Conservation (phyloP, 1,140 invertebrate genomes). For the Sitophilus oryzae region DNA sequence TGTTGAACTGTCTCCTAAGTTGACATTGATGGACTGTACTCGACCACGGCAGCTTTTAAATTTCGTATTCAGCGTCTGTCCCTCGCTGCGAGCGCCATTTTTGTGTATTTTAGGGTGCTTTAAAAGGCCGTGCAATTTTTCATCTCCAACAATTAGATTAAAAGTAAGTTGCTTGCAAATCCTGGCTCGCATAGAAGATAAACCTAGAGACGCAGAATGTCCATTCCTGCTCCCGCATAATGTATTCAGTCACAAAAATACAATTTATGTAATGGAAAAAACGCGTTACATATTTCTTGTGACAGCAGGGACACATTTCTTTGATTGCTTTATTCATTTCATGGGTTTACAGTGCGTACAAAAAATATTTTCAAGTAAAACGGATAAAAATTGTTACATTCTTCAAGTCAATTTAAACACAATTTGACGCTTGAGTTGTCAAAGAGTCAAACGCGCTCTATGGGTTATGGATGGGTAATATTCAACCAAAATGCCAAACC, state of each 20-base stretch:
- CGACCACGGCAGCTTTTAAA: slow-evolving; percentile 18
- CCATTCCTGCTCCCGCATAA: slow-evolving; percentile 13
- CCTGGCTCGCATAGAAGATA: slow-evolving; percentile 11
- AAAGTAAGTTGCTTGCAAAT: slow-evolving; percentile 24
- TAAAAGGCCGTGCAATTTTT: slow-evolving; percentile 24
- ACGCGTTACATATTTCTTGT: slow-evolving; percentile 23
- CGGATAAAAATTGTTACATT: too few relatives aligned
- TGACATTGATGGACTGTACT: slow-evolving; percentile 26
- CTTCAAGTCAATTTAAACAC: too few relatives aligned
- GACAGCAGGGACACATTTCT: slow-evolving; percentile 8
- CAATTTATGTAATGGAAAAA: slow-evolving; percentile 27
- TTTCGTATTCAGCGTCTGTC: slow-evolving; percentile 26
- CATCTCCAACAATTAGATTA: slow-evolving; percentile 27
- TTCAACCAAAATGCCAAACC: neutral
- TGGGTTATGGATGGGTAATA: neutral
- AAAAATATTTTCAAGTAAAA: too few relatives aligned
- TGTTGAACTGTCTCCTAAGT: slow-evolving; percentile 25
- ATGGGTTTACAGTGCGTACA: too few relatives aligned
- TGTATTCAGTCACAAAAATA: slow-evolving; percentile 23
- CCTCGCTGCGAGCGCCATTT: slow-evolving; percentile 13
- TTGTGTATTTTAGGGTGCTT: slow-evolving; percentile 18
- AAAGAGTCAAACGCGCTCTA: neutral
- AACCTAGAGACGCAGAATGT: slow-evolving; percentile 4
- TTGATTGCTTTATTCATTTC: slow-evolving; percentile 5
- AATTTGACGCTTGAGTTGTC: neutral